Evolutionary conservation across 92 coral and sea anemone genomes (phyloP), one percentile per base, ranked within the genome.

Genomic region (Epizoanthus illoricatus): DNA sequence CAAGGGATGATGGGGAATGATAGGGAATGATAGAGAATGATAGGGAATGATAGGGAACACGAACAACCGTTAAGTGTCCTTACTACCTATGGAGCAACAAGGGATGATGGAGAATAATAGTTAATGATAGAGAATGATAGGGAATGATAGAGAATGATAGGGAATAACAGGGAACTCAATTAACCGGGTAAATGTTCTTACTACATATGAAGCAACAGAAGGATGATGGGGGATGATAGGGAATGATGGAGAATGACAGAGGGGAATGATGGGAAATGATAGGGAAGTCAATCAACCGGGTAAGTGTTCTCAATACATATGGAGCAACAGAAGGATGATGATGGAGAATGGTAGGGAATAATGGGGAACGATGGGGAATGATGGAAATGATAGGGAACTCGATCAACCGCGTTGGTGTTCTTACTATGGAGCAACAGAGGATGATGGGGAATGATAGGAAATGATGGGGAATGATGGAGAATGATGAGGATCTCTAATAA

Each of bases 41-140:
- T 4, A 5, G 12, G 3, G 24, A 19, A 19, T 19, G 39, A n/a
- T n/a, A n/a, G n/a, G 93, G 91, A 45, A 84, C 98, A 13, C 91
- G 99, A 78, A 88, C 92, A 19, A 89, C 98, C 17, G 99, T 98
- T 96, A 92, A 55, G 90, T 40, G 47, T 20, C 18, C 18, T 23
- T 62, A 43, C 21, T 36, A n/a, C 5, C 5, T 58, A 28, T 9
- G 49, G 16, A 21, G 7, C 5, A 9, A 24, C 16, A 59, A 7
- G 49, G 49, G 8, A 17, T 4, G 5, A 49, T 49, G 2, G 13
- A 11, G 12, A 19, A 49, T 0, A n/a, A n/a, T n/a, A n/a, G n/a
- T n/a, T n/a, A n/a, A n/a, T n/a, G n/a, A 2, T 61, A 20, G 28
- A 2, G 15, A 59, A 3, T n/a, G 8, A 67, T 4, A 2, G 24